phyloP scores from a whole-genome alignment of 92 coral and sea anemone species.

The Epizoanthus rinbou region DNA sequence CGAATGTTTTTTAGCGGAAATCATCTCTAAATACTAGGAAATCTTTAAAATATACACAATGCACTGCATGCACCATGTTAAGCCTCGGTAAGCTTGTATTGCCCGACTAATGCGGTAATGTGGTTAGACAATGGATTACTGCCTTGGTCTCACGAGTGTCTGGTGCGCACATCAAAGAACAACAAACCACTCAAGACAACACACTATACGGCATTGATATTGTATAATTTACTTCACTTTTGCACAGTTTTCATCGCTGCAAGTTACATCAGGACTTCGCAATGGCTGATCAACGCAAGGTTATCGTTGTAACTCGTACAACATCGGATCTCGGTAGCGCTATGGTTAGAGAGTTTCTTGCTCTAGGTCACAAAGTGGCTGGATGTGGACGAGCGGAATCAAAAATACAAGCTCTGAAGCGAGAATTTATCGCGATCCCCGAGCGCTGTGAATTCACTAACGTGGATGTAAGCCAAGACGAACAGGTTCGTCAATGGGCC shows the following conservation, averaged over 20 bases:
- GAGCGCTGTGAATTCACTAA: slow-evolving; percentile 45
- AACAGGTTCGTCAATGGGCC: slow-evolving; percentile 45
- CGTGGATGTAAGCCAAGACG: slow-evolving; percentile 43
- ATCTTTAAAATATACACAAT: no score
- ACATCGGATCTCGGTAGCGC: slow-evolving; percentile 47
- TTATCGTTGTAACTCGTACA: slow-evolving; percentile 32
- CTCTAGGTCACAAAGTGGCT: slow-evolving; percentile 51
- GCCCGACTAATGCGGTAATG: no score
- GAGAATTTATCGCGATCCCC: slow-evolving; percentile 20
- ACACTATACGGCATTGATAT: no score
- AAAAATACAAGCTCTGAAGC: slow-evolving; percentile 37
- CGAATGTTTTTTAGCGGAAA: no score
- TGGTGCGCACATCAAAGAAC: no score
- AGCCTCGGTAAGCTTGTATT: no score
- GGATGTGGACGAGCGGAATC: slow-evolving; percentile 47
- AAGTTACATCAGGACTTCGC: neutral
- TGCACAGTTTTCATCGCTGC: neutral
- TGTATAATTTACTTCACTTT: neutral
- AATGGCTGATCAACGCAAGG: slow-evolving; percentile 32
- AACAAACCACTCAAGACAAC: no score
- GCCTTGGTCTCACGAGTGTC: no score
- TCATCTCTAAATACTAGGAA: no score
- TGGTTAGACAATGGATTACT: no score
- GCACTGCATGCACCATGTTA: no score
- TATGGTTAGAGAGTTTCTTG: slow-evolving; percentile 37